Evolutionary conservation across 1,140 invertebrate species (phyloP), one percentile per base, ranked within the genome.

Genomic region (Saccostrea cuccullata): DNA sequence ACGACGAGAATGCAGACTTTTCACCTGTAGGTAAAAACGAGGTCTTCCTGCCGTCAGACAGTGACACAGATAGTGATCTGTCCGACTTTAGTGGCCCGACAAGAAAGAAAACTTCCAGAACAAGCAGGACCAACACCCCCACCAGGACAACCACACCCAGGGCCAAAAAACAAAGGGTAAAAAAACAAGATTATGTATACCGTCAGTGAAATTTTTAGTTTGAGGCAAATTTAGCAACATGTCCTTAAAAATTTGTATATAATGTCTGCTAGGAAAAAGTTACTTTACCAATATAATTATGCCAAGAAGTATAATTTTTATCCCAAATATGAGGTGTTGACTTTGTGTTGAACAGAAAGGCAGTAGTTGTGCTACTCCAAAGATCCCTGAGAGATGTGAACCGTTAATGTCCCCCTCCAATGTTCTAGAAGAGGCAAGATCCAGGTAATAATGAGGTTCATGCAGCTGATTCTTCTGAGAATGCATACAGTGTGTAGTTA

Each of bases 341-440:
- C 17, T 30, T n/a, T 17, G 26, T 30, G 26, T 30, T 60, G 17
- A 8, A 20, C 58, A 55, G 70, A 77, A 30, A 77, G 15, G 26
- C 30, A 77, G 70, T 77, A 77, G 13, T 77, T 83, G 26, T 12
- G 91, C 89, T 9, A 92, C 91, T 23, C 91, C 92, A 9, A 91
- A 90, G 9, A 90, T 95, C 17, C 94, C 94, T 55, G 88, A 87
- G 6, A 88, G 94, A 20, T 89, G 70, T 56, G 85, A 90, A 55
- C 89, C 91, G 58, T 86, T 92, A 20, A 70, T 88, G 60, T 89
- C 91, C 11, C 91, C 92, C 26, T 91, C 87, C 12, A 94, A 89
- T 90, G 89, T 92, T 40, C 82, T 95, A 36, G 94, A 95, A 83
- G 93, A 95, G 85, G 94, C 94, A 12, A 90, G 94, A 87, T 90